Evolutionary conservation across 2,113 vertebrate species (phyloP), one percentile per base, ranked within the genome.

Genomic region (Otis tarda): DNA sequence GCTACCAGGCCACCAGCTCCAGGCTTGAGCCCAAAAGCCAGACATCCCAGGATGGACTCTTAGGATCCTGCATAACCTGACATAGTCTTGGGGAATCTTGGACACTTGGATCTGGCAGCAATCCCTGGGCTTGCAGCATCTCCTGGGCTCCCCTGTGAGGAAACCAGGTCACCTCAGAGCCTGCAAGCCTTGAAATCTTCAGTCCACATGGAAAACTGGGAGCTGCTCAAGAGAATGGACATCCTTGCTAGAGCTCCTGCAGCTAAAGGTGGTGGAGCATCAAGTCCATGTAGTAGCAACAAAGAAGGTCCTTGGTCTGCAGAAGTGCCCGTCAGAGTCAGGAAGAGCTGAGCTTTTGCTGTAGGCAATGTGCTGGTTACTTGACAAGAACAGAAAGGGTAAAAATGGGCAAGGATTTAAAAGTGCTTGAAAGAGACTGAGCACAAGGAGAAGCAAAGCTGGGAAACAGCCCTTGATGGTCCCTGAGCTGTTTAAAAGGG

Each of bases 401-500:
- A 53, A 95, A 93, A 95, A 59, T 18, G 31, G 49, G 33, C 39
- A 88, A 96, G 77, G 63, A 89, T 87, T 84, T 91, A 92, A 96
- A 97, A 39, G 37, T 96, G 61, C 60, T 97, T 97, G 61, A 43
- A 97, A 94, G 76, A 96, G 90, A 61, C 75, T 86, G 90, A 96
- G 76, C 53, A n/a, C 35, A 87, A 75, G 49, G 74, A 95, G 94
- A 95, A 96, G 92, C n/a, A 92, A 89, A 97, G 77, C 81, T 94
- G 94, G 53, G 70, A 94, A 96, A 94, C 56, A 97, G 73, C 30
- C 57, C 94, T 93, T 93, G 81, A 84, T 73, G 71, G 64, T 94
- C 86, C 84, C 81, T 69, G 89, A 96, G 81, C 63, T 97, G 74
- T 96, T 97, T 97, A 96, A 97, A 94, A 95, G 71, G n/a, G 61